Percentiles rank a stretch among this genome's conserved stretches.
phyloP scores from a whole-genome alignment of 2,888 invertebrate species.

The Tipula helvola region DNA sequence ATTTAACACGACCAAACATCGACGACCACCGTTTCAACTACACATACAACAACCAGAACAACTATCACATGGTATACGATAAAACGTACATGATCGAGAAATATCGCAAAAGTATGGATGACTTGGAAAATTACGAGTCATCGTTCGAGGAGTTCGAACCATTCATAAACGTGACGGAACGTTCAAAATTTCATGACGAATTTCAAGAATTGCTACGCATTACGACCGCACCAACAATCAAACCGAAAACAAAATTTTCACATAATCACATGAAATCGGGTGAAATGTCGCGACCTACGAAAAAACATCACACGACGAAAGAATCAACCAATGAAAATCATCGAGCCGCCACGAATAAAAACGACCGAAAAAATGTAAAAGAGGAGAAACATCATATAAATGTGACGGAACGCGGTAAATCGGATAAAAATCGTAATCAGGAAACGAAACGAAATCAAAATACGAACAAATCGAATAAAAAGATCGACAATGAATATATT shows the following conservation, averaged over 20 bases:
- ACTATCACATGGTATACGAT: slow-evolving; percentile 10
- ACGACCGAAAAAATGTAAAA: background rate
- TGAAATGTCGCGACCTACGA: background rate
- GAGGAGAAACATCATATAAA: background rate
- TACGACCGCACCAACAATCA: slow-evolving; percentile 15
- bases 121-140: slow-evolving; percentile 16
- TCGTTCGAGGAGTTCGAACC: slow-evolving; percentile 19
- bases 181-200: background rate
- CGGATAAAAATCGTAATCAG: background rate
- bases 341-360: background rate
- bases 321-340: background rate
- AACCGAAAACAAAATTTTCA: background rate
- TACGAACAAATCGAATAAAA: background rate
- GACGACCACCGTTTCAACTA: background rate
- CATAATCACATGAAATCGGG: background rate
- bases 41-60: background rate
- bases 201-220: slow-evolving; percentile 13
- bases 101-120: slow-evolving; percentile 16
- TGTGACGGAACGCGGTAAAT: background rate
- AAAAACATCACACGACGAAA: background rate
- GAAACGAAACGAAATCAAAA: background rate
- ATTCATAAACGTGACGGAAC: background rate
- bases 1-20: slow-evolving; percentile 21
- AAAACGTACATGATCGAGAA: slow-evolving; percentile 19
- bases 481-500: slow-evolving; percentile 5